Conservation (phyloP, 2,797 vertebrate genomes). For the Hipposideros larvatus region DNA sequence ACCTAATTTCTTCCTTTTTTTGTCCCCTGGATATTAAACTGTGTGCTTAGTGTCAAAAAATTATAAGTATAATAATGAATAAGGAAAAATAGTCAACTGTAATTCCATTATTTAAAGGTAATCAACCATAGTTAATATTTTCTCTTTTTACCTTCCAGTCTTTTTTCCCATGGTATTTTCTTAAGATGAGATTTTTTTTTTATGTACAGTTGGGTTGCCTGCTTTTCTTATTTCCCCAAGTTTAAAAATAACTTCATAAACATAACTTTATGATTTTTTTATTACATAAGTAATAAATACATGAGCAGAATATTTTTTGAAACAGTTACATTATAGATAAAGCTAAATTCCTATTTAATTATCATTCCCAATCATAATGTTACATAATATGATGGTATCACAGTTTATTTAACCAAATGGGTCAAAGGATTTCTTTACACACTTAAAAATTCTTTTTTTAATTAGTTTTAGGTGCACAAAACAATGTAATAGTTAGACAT, state of each 20-base stretch:
- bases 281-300: neutral
- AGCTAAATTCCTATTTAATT: conserved; percentile 23
- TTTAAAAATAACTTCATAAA: conserved; percentile 13
- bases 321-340: conserved; percentile 36
- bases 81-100: neutral
- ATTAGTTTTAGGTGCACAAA: too few species aligned
- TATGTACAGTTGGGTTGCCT: neutral
- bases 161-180: neutral
- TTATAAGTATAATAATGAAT: neutral
- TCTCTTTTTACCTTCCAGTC: neutral
- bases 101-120: neutral
- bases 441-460: conserved; percentile 1
- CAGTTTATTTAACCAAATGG: neutral
- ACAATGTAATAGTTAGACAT: too few species aligned
- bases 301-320: conserved; percentile 40
- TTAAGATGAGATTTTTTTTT: neutral
- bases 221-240: conserved; percentile 2
- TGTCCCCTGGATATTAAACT: neutral
- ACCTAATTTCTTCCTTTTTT: neutral
- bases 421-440: neutral
- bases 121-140: neutral
- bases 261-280: neutral
- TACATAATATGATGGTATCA: conserved; percentile 8
- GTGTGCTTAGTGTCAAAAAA: neutral
- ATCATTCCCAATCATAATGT: neutral